phyloP scores from a whole-genome alignment of 2,888 invertebrate species.

The Polymixis lichenea region DNA sequence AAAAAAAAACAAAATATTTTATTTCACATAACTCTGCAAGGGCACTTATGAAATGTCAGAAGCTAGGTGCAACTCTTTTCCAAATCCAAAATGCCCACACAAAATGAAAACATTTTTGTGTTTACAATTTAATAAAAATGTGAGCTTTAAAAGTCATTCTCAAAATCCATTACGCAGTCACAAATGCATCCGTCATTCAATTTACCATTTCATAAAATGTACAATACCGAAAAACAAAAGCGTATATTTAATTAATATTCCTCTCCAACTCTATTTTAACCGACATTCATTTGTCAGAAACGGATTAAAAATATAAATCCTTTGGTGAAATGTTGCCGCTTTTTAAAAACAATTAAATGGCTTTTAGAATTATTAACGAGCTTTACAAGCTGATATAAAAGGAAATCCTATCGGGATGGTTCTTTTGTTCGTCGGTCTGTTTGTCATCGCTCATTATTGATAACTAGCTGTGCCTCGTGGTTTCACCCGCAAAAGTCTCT shows the following conservation, averaged over 20 bases:
- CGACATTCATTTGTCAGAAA: slow-evolving; percentile 9
- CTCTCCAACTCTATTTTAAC: neutral
- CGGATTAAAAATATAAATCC: slow-evolving; percentile 6
- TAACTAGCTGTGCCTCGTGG: too few species aligned
- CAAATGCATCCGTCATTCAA: neutral
- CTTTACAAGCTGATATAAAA: neutral
- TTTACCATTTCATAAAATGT: neutral
- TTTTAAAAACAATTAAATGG: slow-evolving; percentile 3
- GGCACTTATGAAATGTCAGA: too few species aligned
- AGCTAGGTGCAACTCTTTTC: too few species aligned
- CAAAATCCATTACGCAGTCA: neutral
- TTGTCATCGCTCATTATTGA: neutral
- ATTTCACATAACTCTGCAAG: too few species aligned
- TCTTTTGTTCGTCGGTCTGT: neutral
- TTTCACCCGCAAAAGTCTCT: too few species aligned
- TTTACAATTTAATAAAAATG: neutral
- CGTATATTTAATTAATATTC: neutral
- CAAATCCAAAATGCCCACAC: neutral
- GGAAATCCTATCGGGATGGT: neutral
- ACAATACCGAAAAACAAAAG: neutral
- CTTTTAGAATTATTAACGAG: neutral
- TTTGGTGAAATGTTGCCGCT: slow-evolving; percentile 7
- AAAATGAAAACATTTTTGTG: neutral
- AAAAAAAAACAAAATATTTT: too few species aligned
- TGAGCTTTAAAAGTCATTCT: neutral